phyloP scores from a whole-genome alignment of 2,113 vertebrate species.

The Gila orcuttii region DNA sequence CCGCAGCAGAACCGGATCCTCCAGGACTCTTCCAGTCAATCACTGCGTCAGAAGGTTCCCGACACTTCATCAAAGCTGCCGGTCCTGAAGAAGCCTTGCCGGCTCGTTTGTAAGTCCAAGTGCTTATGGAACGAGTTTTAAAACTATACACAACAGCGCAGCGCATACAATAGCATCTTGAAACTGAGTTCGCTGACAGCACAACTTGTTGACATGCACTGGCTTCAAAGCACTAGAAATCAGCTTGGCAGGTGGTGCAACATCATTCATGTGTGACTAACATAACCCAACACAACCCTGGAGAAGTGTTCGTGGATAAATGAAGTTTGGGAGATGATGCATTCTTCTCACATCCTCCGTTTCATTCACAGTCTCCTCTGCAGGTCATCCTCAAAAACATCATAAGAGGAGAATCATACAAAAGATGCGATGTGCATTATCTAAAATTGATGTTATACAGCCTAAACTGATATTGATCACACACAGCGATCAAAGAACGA shows the following conservation, averaged over 20 bases:
- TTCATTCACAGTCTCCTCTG: constrained; percentile 34
- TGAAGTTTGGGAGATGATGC: background rate
- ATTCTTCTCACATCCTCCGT: constrained; percentile 12
- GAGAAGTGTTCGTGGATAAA: background rate
- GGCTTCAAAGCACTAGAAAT: background rate
- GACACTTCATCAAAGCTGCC: constrained; percentile 24
- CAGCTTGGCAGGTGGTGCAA: background rate
- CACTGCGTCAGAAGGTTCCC: constrained; percentile 19
- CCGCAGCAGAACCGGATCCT: constrained; percentile 18
- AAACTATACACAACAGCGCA: background rate
- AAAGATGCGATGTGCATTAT: constrained; percentile 45
- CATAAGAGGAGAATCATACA: constrained; percentile 15
- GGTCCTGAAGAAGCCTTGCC: constrained; percentile 3
- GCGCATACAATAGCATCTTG: background rate
- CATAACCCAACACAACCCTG: background rate
- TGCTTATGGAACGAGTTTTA: constrained; percentile 2
- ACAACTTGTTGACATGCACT: background rate
- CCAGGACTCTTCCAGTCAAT: constrained; percentile 35
- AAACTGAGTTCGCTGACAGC: constrained; percentile 12
- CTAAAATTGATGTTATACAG: constrained; percentile 51
- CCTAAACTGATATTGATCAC: constrained; percentile 60
- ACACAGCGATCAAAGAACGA: constrained; percentile 51
- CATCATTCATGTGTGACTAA: background rate
- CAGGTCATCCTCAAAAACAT: constrained; percentile 52
- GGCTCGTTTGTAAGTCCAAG: background rate